Conservation (phyloP, 2,888 invertebrate genomes). For the Sinotaia quadrata region DNA sequence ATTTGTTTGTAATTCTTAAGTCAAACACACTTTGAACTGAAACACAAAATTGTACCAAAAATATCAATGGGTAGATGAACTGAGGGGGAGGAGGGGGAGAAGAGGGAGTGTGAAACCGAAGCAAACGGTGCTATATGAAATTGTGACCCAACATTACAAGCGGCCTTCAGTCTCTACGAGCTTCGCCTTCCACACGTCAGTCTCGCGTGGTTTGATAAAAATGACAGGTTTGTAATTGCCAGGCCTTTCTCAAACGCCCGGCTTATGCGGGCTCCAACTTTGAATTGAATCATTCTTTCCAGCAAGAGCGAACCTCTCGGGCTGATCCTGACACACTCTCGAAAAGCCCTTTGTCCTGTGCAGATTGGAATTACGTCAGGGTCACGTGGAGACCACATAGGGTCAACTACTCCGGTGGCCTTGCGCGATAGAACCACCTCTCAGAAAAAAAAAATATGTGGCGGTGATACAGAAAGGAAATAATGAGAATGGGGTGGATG, state of each 20-base stretch:
- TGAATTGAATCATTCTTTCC: conserved; percentile 29
- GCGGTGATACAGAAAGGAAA: too few species aligned
- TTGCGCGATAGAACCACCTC: conserved; percentile 12
- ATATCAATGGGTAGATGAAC: not conserved
- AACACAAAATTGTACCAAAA: not conserved
- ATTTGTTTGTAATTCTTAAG: too few species aligned
- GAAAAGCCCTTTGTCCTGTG: conserved; percentile 26
- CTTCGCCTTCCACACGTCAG: not conserved
- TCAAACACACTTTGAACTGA: too few species aligned
- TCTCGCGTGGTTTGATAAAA: conserved; percentile 24
- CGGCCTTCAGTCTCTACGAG: too few species aligned
- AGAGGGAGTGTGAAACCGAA: not conserved
- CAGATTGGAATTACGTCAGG: conserved; percentile 33
- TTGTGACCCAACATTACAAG: too few species aligned
- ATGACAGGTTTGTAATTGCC: conserved; percentile 31
- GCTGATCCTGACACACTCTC: conserved; percentile 24
- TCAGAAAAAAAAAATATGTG: too few species aligned
- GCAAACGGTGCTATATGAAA: too few species aligned
- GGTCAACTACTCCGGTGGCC: conserved; percentile 24
- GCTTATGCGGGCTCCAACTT: conserved; percentile 29
- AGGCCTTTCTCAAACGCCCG: conserved; percentile 1
- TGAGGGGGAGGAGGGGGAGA: not conserved
- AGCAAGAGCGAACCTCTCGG: not conserved
- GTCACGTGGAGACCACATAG: conserved; percentile 22
- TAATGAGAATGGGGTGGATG: too few species aligned